Base-by-base conservation (phyloP, 1,140 invertebrate genomes). In the Drusus annulatus region DNA sequence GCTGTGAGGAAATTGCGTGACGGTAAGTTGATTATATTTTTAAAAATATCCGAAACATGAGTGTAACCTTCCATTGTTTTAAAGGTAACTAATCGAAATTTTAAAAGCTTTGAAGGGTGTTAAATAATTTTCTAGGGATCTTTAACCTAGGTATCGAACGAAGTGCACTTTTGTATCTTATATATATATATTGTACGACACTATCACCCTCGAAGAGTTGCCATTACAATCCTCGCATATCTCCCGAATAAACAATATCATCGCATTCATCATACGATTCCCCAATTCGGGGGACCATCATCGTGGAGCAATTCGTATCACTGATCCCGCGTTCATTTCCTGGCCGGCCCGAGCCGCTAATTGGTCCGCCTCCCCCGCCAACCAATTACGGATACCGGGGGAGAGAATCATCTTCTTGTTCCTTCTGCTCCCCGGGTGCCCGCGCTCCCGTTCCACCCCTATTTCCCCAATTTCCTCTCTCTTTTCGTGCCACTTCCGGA, bases 181-280 rank as follows among this genome's bases (percentile, higher is more conserved):
- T 28, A 28, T 5, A 28, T 2, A 28, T 5, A 28, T 2, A 28
- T 5, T 28, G n/a, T 28, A 28, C 5, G 2, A 28, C 25, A 2
- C 25, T 2, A 60, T 60, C 58, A 15, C 58, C 58, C 58, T 60
- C 4, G 13, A 60, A 10, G 58, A 60, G 19, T 60, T 60, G 10
- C 23, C 23, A 21, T 60, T 60, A 60, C 17, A 19, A 60, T 16
- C 58, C 58, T 60, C n/a, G 10, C 13, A 60, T 74, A 74, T 74
- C n/a, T 74, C 25, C 16, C n/a, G 52, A 74, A 74, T 74, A 45
- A 68, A n/a, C 63, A 25, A 68, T 68, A 31, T 68, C 25, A 68
- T 1, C 25, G 28, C 17, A 68, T 68, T 50, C 51, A 50, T 50
- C 54, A 52, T 52, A n/a, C 51, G 52, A 21, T 65, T 36, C 62